Percentiles rank a stretch among this genome's conserved stretches.
These are phyloP conservation scores for Autographa gamma DNA, from an alignment of 2,888 invertebrate genomes.

Conservation along the genomic window DNA sequence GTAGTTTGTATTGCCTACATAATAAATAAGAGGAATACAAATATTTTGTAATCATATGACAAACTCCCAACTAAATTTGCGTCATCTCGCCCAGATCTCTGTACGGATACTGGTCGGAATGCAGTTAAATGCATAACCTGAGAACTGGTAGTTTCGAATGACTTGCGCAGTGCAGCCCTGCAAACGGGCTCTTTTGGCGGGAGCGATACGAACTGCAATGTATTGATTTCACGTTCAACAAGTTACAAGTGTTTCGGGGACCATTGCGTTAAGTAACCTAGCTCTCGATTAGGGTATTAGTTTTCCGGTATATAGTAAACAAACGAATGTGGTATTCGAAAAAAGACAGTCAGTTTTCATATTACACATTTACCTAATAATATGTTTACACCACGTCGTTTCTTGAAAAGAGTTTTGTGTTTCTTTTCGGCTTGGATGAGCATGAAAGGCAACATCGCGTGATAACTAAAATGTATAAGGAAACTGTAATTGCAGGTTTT, in stretches of 20 bases:
- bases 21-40: not conserved
- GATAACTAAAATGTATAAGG: not conserved
- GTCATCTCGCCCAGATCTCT: not conserved
- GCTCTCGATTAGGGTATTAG: not conserved
- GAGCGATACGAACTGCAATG: not conserved
- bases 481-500: not conserved
- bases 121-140: not conserved
- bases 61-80: not conserved
- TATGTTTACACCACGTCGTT: not conserved
- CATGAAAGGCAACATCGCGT: not conserved
- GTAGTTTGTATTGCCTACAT: not conserved
- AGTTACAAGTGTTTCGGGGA: not conserved
- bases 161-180: not conserved
- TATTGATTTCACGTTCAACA: not conserved
- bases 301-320: not conserved
- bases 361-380: not conserved
- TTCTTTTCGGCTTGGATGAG: not conserved
- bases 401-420: not conserved
- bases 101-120: not conserved
- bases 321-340: not conserved
- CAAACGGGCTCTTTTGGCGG: not conserved
- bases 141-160: not conserved
- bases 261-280: not conserved
- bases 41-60: not conserved
- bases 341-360: not conserved